Base-by-base conservation (phyloP, 2,113 vertebrate genomes). In the Isurus oxyrinchus region DNA sequence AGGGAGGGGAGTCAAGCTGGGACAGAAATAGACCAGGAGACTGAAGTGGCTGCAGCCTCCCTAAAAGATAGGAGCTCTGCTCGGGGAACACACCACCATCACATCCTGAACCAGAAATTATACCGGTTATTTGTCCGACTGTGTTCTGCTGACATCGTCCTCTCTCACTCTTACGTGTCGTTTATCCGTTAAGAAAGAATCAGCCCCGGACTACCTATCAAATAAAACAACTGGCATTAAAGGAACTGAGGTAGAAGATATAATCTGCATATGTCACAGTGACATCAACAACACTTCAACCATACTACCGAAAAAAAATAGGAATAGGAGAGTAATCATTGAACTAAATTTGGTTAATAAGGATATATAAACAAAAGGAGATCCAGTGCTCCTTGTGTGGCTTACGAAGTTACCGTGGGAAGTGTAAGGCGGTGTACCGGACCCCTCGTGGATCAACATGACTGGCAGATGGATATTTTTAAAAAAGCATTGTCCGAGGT, bases 21-120 rank as follows among this genome's bases (percentile, higher is more conserved):
- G 97, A 96, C 97, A 96, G 97, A 97, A 98, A 98, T 98, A 98
- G 97, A 97, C 95, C 53, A 35, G 0, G 8, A 31, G 94, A 86
- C 97, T 96, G 96, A 96, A 19, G 40, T 44, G 35, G 31, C 4
- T 90, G 63, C 31, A 13, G 6, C 35, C 35, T 40, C 16, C 35
- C 14, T 21, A 63, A 16, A 35, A 35, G 53, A 63, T 5, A 19
- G 90, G 90, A 35, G 19, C 19, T 59, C 87, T 91, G 27, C 55
- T 59, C 57, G 63, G 57, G 81, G 35, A 63, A 19, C 55, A 55
- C 11, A 35, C 25, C 53, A 88, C 27, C 23, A 76, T 0, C 27
- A 76, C 76, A 31, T 25, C 76, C 76, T 79, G 8, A n/a, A 81
- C 79, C 79, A 19, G n/a, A 31, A 27, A 72, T 72, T 0, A 84